phyloP scores from a whole-genome alignment of 2,113 vertebrate genomes.

The Dicentrarchus labrax region DNA sequence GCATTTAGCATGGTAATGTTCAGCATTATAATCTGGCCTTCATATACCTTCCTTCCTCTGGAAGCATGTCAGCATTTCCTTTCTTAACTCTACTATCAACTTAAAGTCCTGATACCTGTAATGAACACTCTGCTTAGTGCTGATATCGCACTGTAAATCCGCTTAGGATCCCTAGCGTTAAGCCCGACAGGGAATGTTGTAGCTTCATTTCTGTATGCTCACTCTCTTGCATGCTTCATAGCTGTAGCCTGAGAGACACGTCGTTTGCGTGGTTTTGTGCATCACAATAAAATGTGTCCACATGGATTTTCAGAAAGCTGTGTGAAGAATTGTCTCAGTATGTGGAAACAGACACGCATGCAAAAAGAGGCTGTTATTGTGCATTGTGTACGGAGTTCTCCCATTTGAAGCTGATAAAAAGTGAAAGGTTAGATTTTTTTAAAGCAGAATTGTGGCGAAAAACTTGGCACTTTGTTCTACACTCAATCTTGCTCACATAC shows the following conservation, averaged over 20 bases:
- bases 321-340: constrained; percentile 31
- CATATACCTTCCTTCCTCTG: constrained; percentile 31
- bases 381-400: neutral
- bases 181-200: constrained; percentile 40
- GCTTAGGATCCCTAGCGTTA: constrained; percentile 59
- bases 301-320: constrained; percentile 44
- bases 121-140: constrained; percentile 69
- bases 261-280: constrained; percentile 50
- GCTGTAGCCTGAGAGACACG: constrained; percentile 37
- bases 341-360: constrained; percentile 46
- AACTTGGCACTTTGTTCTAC: neutral
- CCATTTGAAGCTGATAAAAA: constrained; percentile 3
- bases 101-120: constrained; percentile 69
- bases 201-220: constrained; percentile 23
- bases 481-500: neutral
- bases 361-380: constrained; percentile 28
- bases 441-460: neutral
- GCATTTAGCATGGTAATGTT: constrained; percentile 34
- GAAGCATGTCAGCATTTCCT: constrained; percentile 66
- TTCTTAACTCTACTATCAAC: constrained; percentile 68
- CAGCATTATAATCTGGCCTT: constrained; percentile 53
- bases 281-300: constrained; percentile 49
- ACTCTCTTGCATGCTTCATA: constrained; percentile 14
- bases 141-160: constrained; percentile 75
- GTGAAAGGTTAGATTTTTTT: neutral